Conservation (phyloP, 2,888 invertebrate species). For the Cephus pygmeus region DNA sequence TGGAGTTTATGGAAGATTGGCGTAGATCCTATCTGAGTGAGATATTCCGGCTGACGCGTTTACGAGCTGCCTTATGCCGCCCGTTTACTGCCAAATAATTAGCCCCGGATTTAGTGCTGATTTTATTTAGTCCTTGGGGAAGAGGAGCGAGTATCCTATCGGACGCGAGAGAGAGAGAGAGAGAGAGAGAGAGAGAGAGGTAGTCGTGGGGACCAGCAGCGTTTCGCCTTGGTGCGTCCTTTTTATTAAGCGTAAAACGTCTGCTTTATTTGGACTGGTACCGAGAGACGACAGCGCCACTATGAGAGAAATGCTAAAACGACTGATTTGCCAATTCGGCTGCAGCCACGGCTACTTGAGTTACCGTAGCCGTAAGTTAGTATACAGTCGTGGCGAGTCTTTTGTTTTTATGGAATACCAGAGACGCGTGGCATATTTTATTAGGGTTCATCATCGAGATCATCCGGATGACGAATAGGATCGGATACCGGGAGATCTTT, state of each 20-base stretch:
- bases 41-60: conserved; percentile 46
- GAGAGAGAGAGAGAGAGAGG: conserved; percentile 17
- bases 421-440: too few species aligned
- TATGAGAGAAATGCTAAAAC: conserved; percentile 28
- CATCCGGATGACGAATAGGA: too few species aligned
- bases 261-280: conserved; percentile 50
- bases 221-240: conserved; percentile 34
- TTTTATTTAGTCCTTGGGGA: conserved; percentile 44
- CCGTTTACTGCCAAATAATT: conserved; percentile 62
- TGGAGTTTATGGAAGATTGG: conserved; percentile 53
- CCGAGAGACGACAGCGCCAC: too few species aligned
- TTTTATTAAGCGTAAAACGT: conserved; percentile 62
- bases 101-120: conserved; percentile 61
- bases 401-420: too few species aligned
- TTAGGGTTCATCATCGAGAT: too few species aligned
- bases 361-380: too few species aligned
- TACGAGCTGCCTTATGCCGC: conserved; percentile 49
- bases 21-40: conserved; percentile 46
- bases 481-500: too few species aligned
- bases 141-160: conserved; percentile 31
- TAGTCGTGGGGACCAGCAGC: conserved; percentile 43
- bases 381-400: too few species aligned
- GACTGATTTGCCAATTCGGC: conserved; percentile 24
- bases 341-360: too few species aligned
- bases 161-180: conserved; percentile 16